Evolutionary conservation across 2,797 vertebrate species (phyloP).

Genomic region (Sebastes iracundus): DNA sequence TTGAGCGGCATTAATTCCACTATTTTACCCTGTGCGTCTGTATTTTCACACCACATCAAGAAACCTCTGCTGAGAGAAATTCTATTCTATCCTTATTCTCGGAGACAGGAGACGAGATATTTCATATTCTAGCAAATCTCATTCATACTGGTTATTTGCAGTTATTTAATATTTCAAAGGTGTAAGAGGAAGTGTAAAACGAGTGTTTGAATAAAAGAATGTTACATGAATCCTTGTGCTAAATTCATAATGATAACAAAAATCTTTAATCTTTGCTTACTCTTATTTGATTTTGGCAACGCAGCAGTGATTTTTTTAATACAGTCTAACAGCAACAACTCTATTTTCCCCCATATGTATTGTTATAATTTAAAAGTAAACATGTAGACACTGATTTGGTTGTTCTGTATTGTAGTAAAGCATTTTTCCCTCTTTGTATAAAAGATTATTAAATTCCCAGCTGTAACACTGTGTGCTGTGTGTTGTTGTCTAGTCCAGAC

Average conservation of each 20-base stretch:
- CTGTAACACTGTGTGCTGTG: background rate
- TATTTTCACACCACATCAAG: background rate
- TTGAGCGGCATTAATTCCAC: background rate
- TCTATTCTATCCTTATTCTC: background rate
- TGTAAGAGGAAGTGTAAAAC: background rate
- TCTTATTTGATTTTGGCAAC: background rate
- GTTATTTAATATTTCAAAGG: background rate
- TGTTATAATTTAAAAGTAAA: background rate
- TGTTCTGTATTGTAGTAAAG: background rate
- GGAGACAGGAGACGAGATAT: background rate
- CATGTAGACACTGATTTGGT: background rate
- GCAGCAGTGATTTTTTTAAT: background rate
- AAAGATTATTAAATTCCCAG: conserved; percentile 34
- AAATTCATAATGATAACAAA: background rate
- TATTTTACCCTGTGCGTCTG: background rate
- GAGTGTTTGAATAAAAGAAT: background rate
- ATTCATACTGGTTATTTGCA: background rate
- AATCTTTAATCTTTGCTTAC: background rate
- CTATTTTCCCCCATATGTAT: background rate
- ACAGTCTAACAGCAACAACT: background rate
- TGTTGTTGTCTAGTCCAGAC: conserved; percentile 27
- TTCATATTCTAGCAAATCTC: background rate
- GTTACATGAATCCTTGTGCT: background rate
- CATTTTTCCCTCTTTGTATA: background rate
- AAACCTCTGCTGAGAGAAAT: background rate